Evolutionary conservation across 2,797 vertebrate genomes (phyloP).

Genomic region (Dendrocincla fuliginosa): DNA sequence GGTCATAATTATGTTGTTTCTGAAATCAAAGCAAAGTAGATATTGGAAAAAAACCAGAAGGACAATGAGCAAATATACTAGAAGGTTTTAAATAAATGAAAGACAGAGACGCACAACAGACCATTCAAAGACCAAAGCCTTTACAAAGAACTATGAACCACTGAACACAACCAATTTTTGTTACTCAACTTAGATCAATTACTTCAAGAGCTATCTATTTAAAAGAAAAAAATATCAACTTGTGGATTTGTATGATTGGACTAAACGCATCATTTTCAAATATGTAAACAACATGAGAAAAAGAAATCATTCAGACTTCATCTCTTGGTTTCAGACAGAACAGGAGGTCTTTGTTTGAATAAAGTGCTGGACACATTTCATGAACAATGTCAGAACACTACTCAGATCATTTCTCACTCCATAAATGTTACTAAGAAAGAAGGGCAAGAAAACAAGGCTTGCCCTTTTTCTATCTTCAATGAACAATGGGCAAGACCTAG

Average conservation of each 20-base stretch:
- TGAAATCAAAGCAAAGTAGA: neutral
- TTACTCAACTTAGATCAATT: neutral
- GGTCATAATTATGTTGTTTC: neutral
- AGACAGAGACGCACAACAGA: slow-evolving; percentile 8
- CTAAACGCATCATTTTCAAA: slow-evolving; percentile 41
- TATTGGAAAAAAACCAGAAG: neutral
- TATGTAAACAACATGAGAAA: slow-evolving; percentile 49
- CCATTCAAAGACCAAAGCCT: neutral
- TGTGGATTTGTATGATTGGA: neutral
- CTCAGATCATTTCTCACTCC: slow-evolving; percentile 69
- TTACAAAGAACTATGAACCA: neutral
- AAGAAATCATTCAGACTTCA: slow-evolving; percentile 47
- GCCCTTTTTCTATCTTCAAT: neutral
- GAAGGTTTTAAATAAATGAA: neutral
- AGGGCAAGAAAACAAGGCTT: slow-evolving; percentile 55
- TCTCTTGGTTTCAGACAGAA: neutral
- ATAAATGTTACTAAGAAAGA: slow-evolving; percentile 70
- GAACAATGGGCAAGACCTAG: neutral
- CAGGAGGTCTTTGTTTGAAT: slow-evolving; percentile 48
- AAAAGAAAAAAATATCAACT: neutral
- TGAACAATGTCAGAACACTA: slow-evolving; percentile 60
- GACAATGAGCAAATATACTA: neutral
- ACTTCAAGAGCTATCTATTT: neutral
- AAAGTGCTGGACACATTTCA: slow-evolving; percentile 18
- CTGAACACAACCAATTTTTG: neutral